phyloP scores from a whole-genome alignment of 1,140 invertebrate genomes.

The Pseudobourletiella spinata region DNA sequence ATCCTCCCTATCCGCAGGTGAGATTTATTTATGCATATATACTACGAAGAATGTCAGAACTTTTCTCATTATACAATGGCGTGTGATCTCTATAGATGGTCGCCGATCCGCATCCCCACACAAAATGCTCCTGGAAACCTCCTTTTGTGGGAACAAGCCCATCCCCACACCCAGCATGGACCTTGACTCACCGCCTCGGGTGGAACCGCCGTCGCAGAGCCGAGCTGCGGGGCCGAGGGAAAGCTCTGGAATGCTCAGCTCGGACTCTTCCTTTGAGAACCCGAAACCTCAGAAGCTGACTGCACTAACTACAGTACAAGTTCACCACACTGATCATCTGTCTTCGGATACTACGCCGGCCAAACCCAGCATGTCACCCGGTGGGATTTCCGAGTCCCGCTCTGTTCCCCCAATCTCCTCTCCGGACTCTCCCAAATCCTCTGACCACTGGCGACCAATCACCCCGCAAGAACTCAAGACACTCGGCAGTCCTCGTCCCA shows the following conservation, averaged over 20 bases:
- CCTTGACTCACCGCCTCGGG: conserved; percentile 40
- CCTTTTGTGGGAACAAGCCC: conserved; percentile 73
- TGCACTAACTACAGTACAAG: conserved; percentile 27
- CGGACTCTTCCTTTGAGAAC: conserved; percentile 35
- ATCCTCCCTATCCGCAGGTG: conserved; percentile 20
- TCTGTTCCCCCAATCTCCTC: neutral
- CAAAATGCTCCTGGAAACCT: conserved; percentile 77
- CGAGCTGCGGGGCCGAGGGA: neutral
- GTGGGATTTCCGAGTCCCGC: too few species aligned
- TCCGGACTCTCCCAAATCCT: conserved; percentile 24
- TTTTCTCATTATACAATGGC: too few species aligned
- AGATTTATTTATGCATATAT: neutral
- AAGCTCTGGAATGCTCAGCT: conserved; percentile 12
- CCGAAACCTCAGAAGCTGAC: conserved; percentile 6
- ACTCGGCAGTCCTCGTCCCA: too few species aligned
- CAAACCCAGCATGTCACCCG: too few species aligned
- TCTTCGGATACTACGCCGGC: too few species aligned
- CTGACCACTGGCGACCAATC: conserved; percentile 27
- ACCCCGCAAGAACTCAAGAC: too few species aligned
- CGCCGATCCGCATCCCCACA: conserved; percentile 71
- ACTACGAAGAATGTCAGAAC: too few species aligned
- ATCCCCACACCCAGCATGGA: conserved; percentile 44
- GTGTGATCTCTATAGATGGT: too few species aligned
- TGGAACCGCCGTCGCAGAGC: neutral
- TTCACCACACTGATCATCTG: conserved; percentile 19